Conservation (phyloP, 2,888 invertebrate species). For the Scelioninae gen. 2 region DNA sequence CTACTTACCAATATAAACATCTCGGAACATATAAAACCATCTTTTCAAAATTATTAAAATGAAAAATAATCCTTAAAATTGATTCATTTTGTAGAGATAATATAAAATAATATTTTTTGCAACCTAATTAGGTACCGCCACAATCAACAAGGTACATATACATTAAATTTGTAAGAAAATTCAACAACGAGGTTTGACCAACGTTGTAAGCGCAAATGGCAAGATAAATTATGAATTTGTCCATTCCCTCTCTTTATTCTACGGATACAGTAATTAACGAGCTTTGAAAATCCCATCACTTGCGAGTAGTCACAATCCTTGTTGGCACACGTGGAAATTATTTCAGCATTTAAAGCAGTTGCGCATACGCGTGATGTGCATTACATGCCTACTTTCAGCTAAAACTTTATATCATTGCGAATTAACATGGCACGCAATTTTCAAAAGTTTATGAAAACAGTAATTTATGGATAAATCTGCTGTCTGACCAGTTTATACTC, state of each 20-base stretch:
- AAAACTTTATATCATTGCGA: constrained; percentile 47
- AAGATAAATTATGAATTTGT: constrained; percentile 42
- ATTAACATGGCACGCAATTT: constrained; percentile 44
- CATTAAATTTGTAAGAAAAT: background rate
- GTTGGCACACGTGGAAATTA: constrained; percentile 33
- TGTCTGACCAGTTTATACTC: constrained; percentile 30
- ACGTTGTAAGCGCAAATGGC: constrained; percentile 25
- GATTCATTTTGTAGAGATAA: too few species aligned
- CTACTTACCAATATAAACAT: constrained; percentile 2
- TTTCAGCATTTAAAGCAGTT: constrained; percentile 42
- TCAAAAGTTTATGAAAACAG: constrained; percentile 56
- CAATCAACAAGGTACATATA: too few species aligned
- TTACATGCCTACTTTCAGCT: constrained; percentile 43
- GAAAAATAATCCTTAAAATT: too few species aligned
- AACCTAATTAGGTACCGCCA: too few species aligned
- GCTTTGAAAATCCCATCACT: constrained; percentile 53
- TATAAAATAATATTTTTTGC: too few species aligned
- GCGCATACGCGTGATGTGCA: constrained; percentile 28
- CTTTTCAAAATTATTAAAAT: too few species aligned
- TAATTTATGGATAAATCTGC: constrained; percentile 38
- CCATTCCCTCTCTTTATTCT: background rate
- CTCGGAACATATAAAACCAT: background rate
- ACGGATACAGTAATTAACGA: constrained; percentile 49
- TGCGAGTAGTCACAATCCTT: constrained; percentile 21
- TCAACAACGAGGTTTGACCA: constrained; percentile 8